Base-by-base conservation (phyloP, 2,113 vertebrate genomes). In the Phalacrocorax aristotelis region DNA sequence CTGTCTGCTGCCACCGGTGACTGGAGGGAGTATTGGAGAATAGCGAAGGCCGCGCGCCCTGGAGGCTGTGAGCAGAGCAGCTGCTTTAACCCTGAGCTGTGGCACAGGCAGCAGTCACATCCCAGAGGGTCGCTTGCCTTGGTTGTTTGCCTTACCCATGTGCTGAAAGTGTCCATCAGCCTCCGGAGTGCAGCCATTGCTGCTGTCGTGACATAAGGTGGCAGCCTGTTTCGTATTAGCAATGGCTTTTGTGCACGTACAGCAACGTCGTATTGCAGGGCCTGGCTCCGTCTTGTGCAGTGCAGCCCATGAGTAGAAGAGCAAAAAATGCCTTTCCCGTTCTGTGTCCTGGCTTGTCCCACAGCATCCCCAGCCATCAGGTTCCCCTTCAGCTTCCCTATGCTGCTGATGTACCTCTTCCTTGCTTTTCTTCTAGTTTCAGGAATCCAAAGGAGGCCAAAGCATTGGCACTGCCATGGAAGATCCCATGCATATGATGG, bases 21-120 rank as follows among this genome's bases (percentile, higher is more conserved):
- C 54, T n/a, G 75, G 32, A 42, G 44, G 27, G n/a, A 22, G 44
- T 2, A 23, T 3, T 52, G 61, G 40, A 70, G 30, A 70, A 13
- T 34, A 65, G 57, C 0, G 1, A 60, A 68, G 20, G 60, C 60
- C 74, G 36, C 15, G 30, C 15, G 29, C 58, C 42, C 52, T 6
- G 10, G 27, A 52, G 62, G n/a, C n/a, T 65, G 52, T 16, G 58
- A 42, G 89, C 55, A 52, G 70, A 57, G 62, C 46, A 49, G 42
- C 5, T 1, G 0, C 40, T n/a, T 52, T 2, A 15, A 29, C 36
- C 13, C 49, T 0, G 0, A 69, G 32, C 21, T 6, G 21, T 57
- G 76, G 34, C 19, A 42, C 27, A 21, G 76, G 23, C 71, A 49
- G n/a, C 27, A 52, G 49, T 30, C 19, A n/a, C 34, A 36, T 38